phyloP scores from a whole-genome alignment of 2,113 vertebrate species.

The Gopherus flavomarginatus region DNA sequence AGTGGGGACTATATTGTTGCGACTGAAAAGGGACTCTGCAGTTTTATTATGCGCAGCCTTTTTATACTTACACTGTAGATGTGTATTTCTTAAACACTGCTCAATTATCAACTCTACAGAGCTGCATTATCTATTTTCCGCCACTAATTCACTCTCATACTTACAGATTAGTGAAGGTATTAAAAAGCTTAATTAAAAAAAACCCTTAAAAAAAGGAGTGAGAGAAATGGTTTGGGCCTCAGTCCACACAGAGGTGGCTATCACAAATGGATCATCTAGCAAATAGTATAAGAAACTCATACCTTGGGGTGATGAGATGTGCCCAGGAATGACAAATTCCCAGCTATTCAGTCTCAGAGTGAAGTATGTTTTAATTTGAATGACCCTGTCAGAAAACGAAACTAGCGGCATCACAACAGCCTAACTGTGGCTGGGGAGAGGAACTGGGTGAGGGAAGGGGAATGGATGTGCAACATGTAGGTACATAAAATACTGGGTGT shows the following conservation, averaged over 20 bases:
- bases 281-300: neutral
- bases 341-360: neutral
- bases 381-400: neutral
- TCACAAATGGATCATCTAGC: neutral
- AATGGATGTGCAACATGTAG: neutral
- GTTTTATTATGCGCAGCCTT: neutral
- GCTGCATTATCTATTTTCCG: neutral
- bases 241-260: neutral
- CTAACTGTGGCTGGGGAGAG: neutral
- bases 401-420: neutral
- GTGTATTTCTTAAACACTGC: neutral
- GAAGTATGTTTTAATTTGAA: neutral
- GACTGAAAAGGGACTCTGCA: neutral
- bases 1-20: neutral
- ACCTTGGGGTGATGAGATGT: neutral
- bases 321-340: neutral
- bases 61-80: neutral
- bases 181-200: too few species aligned
- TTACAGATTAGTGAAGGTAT: neutral
- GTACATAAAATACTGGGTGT: neutral
- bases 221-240: neutral
- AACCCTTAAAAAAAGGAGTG: neutral
- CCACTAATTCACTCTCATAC: neutral
- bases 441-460: neutral
- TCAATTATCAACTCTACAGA: neutral